phyloP scores from a whole-genome alignment of 92 coral and sea anemone species.

The Paragorgia papillata region DNA sequence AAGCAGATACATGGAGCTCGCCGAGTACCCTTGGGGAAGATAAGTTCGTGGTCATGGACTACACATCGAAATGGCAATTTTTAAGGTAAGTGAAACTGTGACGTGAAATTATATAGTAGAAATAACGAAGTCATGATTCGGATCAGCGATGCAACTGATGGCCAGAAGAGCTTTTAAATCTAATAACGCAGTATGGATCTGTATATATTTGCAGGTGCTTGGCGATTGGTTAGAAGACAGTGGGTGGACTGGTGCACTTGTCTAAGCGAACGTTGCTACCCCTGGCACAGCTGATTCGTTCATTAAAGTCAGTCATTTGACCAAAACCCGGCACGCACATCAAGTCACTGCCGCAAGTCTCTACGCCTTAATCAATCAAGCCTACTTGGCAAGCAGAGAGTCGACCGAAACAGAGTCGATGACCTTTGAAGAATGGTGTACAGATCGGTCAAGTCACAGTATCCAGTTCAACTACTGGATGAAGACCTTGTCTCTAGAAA shows the following conservation, averaged over 20 bases:
- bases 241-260: constrained; percentile 49
- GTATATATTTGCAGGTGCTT: constrained; percentile 39
- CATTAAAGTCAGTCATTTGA: constrained; percentile 34
- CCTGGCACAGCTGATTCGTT: constrained; percentile 43
- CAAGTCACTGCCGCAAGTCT: constrained; percentile 58
- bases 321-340: constrained; percentile 57
- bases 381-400: not conserved
- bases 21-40: constrained; percentile 38
- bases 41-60: constrained; percentile 52
- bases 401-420: not conserved
- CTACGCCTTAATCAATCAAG: not conserved
- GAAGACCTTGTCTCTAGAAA: constrained; percentile 40
- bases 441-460: constrained; percentile 4
- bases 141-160: not conserved
- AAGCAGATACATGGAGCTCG: constrained; percentile 57
- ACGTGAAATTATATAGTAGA: not conserved
- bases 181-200: not conserved
- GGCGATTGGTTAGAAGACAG: constrained; percentile 40
- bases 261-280: constrained; percentile 29
- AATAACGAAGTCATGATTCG: not conserved
- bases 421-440: constrained; percentile 51
- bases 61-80: constrained; percentile 55
- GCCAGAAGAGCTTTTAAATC: not conserved
- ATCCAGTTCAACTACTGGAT: constrained; percentile 59
- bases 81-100: constrained; percentile 26